phyloP scores from a whole-genome alignment of 1,140 invertebrate species.

The Neoseiulus cucumeris region DNA sequence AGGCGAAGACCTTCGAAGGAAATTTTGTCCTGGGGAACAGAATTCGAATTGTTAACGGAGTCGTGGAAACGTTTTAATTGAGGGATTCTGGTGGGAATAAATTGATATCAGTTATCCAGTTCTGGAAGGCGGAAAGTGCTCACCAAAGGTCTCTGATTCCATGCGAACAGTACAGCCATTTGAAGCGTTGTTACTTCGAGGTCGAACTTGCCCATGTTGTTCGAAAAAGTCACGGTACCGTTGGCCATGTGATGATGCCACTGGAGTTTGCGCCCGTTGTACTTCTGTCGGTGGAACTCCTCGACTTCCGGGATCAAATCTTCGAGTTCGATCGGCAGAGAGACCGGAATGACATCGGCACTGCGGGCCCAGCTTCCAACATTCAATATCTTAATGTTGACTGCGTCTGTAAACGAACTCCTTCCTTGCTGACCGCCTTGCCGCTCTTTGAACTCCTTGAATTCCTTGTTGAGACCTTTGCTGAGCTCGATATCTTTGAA shows the following conservation, averaged over 20 bases:
- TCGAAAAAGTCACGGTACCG: constrained; percentile 80
- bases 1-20: constrained; percentile 83
- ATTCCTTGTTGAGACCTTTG: constrained; percentile 90
- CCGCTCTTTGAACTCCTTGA: constrained; percentile 45
- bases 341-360: constrained; percentile 79
- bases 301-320: constrained; percentile 93
- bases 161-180: constrained; percentile 97
- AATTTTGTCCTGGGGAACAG: constrained; percentile 46
- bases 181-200: constrained; percentile 97
- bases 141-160: constrained; percentile 67
- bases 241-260: constrained; percentile 99
- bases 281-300: constrained; percentile 48
- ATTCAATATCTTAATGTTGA: constrained; percentile 71
- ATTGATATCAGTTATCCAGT: too few relatives aligned
- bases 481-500: constrained; percentile 95
- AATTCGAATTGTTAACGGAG: too few relatives aligned
- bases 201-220: constrained; percentile 81
- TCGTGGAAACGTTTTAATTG: too few relatives aligned
- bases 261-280: constrained; percentile 89
- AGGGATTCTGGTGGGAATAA: too few relatives aligned
- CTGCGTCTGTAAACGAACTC: constrained; percentile 24
- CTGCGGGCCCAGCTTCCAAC: constrained; percentile 91
- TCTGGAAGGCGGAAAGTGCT: neutral
- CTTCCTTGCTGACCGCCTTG: constrained; percentile 34
- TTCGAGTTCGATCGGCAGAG: constrained; percentile 85